These are phyloP conservation scores for Parus major DNA, from an alignment of 2,113 vertebrate genomes.

Conservation along the genomic window DNA sequence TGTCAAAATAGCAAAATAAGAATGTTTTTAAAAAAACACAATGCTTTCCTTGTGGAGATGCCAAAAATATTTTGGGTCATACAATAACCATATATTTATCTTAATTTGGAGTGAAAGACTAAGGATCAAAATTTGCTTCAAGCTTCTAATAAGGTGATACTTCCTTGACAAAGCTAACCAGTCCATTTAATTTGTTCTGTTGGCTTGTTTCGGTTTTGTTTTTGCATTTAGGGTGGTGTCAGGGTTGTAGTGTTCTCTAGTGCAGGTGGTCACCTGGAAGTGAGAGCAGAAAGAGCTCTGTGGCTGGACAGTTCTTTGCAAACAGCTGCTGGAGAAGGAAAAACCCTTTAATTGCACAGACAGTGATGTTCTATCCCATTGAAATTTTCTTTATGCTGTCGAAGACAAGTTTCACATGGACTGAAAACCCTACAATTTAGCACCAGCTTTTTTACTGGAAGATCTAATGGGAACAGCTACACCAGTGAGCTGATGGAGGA, in stretches of 20 bases:
- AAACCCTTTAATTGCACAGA: not conserved
- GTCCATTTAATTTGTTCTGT: not conserved
- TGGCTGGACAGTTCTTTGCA: not conserved
- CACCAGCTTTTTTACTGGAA: not conserved
- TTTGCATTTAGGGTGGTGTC: not conserved
- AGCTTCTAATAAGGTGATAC: not conserved
- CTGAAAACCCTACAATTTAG: not conserved
- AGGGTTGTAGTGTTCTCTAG: not conserved
- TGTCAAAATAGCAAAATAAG: not conserved
- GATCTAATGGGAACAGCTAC: not conserved
- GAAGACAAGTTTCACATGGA: not conserved
- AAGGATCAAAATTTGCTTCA: not conserved
- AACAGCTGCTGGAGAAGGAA: not conserved
- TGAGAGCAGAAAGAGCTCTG: not conserved
- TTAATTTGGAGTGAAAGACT: not conserved
- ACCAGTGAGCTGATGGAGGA: not conserved
- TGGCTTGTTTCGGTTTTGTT: not conserved
- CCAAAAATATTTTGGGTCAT: not conserved
- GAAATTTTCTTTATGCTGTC: not conserved
- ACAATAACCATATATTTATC: not conserved
- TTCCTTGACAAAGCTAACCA: not conserved
- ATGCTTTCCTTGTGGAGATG: not conserved
- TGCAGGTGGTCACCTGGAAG: not conserved
- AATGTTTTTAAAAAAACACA: not conserved
- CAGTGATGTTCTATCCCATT: not conserved